Evolutionary conservation across 1,140 invertebrate genomes (phyloP), one percentile per base, ranked within the genome.

Genomic region (Aphidius gifuensis): DNA sequence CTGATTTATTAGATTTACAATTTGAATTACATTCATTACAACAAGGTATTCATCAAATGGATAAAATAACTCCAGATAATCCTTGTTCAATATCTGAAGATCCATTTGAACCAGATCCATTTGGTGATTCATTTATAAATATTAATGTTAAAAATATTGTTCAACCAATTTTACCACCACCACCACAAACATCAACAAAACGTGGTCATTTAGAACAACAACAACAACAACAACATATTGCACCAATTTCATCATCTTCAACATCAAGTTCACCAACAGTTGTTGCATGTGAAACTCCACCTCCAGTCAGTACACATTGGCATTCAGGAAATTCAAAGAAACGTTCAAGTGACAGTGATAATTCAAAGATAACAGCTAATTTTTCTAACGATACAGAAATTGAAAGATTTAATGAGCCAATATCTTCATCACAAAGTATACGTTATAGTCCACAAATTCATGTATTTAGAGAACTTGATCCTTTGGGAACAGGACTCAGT

Each of bases 381-480:
- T 66, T 68, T 0, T 38, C 53, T 42, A 55, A 55, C 42, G 53
- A 55, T 55, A 21, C 53, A 40, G 53, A 55, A 55, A 32, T 3
- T 32, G 23, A 32, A 32, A 32, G 4, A 32, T 32, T 1, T 1
- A 55, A 76, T 70, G 66, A 67, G 47, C 71, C 71, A 38, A 65
- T 64, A 9, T 66, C 63, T 47, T 64, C 61, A 42, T 57, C 60
- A 11, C 57, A 62, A 44, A 69, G 60, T 42, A 66, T 68, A 43
- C 73, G 66, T 11, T 77, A 74, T 16, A 75, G 67, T 48, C 77
- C 77, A 7, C 79, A 81, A 66, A 75, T 88, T 81, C 92, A 93
- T 83, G 90, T 94, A 66, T 96, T 96, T 82, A 94, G 91, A 44
- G 93, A 95, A 79, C 81, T 96, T 79, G 93, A 96, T 85, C 93